Conservation (phyloP, 2,888 invertebrate genomes). For the Laothoe populi region DNA sequence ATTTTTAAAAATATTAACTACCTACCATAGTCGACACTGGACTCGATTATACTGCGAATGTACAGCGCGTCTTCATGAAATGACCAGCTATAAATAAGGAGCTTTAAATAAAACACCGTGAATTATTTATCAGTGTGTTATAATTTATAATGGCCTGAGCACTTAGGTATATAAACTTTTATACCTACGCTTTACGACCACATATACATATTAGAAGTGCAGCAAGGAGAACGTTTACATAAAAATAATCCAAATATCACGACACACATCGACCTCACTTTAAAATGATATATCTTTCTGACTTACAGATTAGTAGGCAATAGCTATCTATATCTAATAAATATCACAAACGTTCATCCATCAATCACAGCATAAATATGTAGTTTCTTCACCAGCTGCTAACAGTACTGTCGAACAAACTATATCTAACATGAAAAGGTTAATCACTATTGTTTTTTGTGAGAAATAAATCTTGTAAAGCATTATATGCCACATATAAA, state of each 20-base stretch:
- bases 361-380: constrained; percentile 7
- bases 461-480: too few relatives aligned
- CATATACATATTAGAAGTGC: not conserved
- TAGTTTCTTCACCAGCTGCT: not conserved
- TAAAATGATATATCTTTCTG: not conserved
- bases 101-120: constrained; percentile 5
- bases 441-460: not conserved
- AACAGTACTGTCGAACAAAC: too few relatives aligned
- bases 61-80: too few relatives aligned
- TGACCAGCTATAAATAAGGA: not conserved
- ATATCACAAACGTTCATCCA: constrained; percentile 13
- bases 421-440: not conserved
- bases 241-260: not conserved
- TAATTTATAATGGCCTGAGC: not conserved
- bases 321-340: constrained; percentile 6
- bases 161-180: not conserved
- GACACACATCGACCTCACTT: not conserved
- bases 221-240: not conserved
- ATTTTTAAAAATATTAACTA: too few relatives aligned
- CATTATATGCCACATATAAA: not conserved
- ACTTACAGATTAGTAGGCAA: not conserved
- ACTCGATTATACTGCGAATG: too few relatives aligned
- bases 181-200: not conserved
- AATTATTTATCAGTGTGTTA: constrained; percentile 1
- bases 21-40: too few relatives aligned